These are phyloP conservation scores for Tenthredo distinguenda DNA, from an alignment of 2,888 invertebrate genomes.

Conservation along the genomic window DNA sequence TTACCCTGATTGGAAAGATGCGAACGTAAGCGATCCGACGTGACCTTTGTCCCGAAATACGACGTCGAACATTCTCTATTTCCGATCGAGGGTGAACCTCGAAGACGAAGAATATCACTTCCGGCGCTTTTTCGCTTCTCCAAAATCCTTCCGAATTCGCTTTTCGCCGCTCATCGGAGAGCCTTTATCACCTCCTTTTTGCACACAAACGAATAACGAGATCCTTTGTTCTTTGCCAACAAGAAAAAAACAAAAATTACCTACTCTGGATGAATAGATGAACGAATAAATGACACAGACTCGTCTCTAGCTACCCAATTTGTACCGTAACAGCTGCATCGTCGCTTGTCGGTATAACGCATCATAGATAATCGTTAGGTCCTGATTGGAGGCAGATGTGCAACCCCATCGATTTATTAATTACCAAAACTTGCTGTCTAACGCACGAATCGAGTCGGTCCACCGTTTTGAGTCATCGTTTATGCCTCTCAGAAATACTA, in stretches of 20 bases:
- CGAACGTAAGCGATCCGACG: conserved; percentile 40
- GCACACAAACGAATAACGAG: background rate
- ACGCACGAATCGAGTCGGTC: conserved; percentile 78
- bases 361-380: conserved; percentile 56
- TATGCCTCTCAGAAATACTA: background rate
- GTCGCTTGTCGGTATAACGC: conserved; percentile 20
- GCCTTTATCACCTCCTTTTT: background rate
- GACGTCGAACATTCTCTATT: conserved; percentile 22
- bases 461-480: conserved; percentile 78
- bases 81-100: conserved; percentile 16
- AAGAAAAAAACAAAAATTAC: background rate
- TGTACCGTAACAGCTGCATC: conserved; percentile 33
- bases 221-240: background rate
- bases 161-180: conserved; percentile 74
- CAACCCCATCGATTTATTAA: conserved; percentile 61
- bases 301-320: background rate
- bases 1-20: conserved; percentile 6
- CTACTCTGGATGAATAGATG: too few relatives aligned
- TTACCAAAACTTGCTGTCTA: conserved; percentile 27
- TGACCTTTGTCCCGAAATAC: conserved; percentile 39
- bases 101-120: conserved; percentile 11
- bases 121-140: background rate
- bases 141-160: conserved; percentile 51
- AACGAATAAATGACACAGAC: background rate
- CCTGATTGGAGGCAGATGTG: conserved; percentile 66